Percentiles rank a stretch among this genome's conserved stretches.
Evolutionary conservation across 2,113 vertebrate species (phyloP).

Genomic region (Oncorhynchus gorbuscha): DNA sequence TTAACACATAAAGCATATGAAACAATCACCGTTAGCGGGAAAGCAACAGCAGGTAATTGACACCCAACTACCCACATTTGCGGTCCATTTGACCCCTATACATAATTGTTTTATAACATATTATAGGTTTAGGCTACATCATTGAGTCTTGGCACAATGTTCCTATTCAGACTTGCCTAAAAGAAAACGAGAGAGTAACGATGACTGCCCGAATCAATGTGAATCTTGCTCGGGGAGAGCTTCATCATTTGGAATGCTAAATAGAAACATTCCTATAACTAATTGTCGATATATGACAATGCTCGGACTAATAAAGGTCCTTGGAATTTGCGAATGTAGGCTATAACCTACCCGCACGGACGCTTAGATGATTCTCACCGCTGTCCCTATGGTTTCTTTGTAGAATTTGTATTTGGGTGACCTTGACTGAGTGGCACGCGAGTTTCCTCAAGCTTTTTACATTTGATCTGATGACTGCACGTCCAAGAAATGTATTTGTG

Average conservation of each 20-base stretch:
- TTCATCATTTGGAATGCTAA: background rate
- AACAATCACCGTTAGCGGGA: background rate
- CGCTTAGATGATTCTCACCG: background rate
- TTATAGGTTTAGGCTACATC: background rate
- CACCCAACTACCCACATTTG: background rate
- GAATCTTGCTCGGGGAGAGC: background rate
- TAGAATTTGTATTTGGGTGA: slow-evolving; percentile 46
- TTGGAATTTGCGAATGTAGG: background rate
- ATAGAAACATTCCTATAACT: background rate
- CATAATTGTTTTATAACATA: background rate
- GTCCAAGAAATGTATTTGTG: background rate
- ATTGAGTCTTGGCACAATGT: background rate
- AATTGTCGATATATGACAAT: no score
- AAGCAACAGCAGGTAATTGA: background rate
- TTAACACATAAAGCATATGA: no score
- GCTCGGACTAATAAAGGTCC: no score
- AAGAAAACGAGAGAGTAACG: background rate
- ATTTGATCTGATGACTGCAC: slow-evolving; percentile 16
- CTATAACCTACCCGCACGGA: background rate
- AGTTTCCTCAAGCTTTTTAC: slow-evolving; percentile 27
- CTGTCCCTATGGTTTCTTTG: background rate
- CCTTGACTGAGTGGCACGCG: slow-evolving; percentile 52
- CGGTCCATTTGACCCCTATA: background rate
- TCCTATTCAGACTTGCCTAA: background rate
- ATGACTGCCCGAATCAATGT: background rate